phyloP scores from a whole-genome alignment of 1,140 invertebrate species.

The Brachionus rotundiformis region DNA sequence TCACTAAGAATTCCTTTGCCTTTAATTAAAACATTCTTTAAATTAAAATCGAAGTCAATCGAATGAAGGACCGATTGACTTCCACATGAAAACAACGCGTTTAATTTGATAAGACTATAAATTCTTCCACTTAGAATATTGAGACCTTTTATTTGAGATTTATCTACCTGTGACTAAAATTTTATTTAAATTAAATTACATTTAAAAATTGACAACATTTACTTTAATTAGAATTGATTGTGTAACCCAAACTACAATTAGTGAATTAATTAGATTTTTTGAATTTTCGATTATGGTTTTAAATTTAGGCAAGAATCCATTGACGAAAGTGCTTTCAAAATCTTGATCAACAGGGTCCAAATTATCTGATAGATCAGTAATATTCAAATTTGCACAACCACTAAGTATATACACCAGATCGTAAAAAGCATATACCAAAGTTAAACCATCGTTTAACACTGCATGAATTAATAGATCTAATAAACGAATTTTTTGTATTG shows the following conservation, averaged over 20 bases:
- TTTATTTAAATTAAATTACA: background rate
- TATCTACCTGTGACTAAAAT: conserved; percentile 13
- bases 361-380: background rate
- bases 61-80: background rate
- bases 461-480: conserved; percentile 37
- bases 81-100: background rate
- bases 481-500: conserved; percentile 3
- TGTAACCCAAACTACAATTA: background rate
- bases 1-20: conserved; percentile 50
- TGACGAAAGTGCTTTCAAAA: conserved; percentile 1
- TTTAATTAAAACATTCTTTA: background rate
- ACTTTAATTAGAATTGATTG: background rate
- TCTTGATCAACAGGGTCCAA: background rate
- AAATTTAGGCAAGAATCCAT: conserved; percentile 22
- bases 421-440: background rate
- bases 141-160: background rate
- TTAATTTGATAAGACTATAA: background rate
- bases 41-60: conserved; percentile 42
- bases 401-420: conserved; percentile 11
- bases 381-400: background rate
- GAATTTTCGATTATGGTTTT: conserved; percentile 22
- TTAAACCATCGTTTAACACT: background rate
- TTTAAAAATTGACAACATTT: background rate
- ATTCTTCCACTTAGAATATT: background rate
- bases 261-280: background rate